Conservation (phyloP, 2,113 vertebrate species). For the Ameiurus melas region DNA sequence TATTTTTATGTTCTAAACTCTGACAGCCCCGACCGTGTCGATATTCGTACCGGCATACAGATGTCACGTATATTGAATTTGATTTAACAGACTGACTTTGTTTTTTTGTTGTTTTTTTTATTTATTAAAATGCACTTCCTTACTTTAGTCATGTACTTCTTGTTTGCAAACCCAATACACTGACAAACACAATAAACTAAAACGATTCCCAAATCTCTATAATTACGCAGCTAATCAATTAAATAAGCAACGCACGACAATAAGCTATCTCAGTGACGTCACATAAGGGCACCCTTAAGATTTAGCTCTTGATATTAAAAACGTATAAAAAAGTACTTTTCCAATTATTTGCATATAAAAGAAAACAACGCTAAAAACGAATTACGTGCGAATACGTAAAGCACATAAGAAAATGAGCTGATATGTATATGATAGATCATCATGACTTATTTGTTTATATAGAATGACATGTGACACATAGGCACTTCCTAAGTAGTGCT, state of each 20-base stretch:
- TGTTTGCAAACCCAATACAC: neutral
- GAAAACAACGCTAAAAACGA: neutral
- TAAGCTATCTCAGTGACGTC: too few relatives aligned
- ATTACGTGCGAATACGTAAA: neutral
- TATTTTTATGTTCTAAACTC: neutral
- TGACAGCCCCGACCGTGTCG: neutral
- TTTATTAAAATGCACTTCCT: too few relatives aligned
- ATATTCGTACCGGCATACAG: neutral
- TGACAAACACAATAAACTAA: neutral
- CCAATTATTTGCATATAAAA: too few relatives aligned
- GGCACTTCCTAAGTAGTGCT: conserved; percentile 11
- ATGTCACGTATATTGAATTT: neutral
- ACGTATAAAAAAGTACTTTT: too few relatives aligned
- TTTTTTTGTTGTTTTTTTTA: neutral
- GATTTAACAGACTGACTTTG: neutral
- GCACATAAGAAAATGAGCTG: neutral
- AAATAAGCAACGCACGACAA: neutral
- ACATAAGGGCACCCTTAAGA: neutral
- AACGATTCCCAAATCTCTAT: neutral
- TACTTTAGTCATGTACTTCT: neutral
- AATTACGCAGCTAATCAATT: neutral
- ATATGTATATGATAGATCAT: neutral
- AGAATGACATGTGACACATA: neutral
- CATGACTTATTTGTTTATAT: neutral
- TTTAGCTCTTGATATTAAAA: neutral